Evolutionary conservation across 2,888 invertebrate species (phyloP), one percentile per base, ranked within the genome.

Genomic region (Eupeodes luniger): DNA sequence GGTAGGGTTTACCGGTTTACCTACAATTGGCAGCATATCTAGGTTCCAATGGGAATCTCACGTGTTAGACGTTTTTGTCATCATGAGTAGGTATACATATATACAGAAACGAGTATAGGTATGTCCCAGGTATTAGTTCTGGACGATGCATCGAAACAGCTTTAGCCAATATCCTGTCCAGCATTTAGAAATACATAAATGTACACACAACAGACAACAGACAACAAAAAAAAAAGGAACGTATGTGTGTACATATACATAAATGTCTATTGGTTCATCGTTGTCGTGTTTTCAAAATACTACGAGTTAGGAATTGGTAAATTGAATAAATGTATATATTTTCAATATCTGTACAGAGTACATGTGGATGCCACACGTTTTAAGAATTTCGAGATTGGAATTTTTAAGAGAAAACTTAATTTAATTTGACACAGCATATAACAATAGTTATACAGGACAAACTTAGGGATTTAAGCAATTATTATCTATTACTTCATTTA

Each of bases 281-380:
- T 16, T 70, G 70, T 74, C 40, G 40, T 85, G 55, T 81, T 62
- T 81, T 85, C 80, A 70, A 78, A 27, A 74, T 64, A 80, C 51
- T 66, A 76, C 75, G 75, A 76, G 80, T 47, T 85, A 64, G 66
- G 72, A 85, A 85, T 81, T 85, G 66, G 49, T 61, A 81, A 81
- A 85, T 77, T 85, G 62, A 70, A 74, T 84, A 67, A 57, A 59
- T 10, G 16, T 40, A 40, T 9, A 16, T 16, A n/a, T 44, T 6
- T 62, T 34, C 44, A 61, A 11, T n/a, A 59, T n/a, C 11, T 16
- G n/a, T 12, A 36, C n/a, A 61, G 9, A 36, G 9, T 12, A 53
- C 44, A 10, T 40, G 16, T 62, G 51, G n/a, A 64, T 47, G 55
- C 12, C 19, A 51, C 49, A 62, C 57, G 40, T 59, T 66, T 67